Evolutionary conservation across 2,888 invertebrate species (phyloP).

Genomic region (Callyntrura sp.): DNA sequence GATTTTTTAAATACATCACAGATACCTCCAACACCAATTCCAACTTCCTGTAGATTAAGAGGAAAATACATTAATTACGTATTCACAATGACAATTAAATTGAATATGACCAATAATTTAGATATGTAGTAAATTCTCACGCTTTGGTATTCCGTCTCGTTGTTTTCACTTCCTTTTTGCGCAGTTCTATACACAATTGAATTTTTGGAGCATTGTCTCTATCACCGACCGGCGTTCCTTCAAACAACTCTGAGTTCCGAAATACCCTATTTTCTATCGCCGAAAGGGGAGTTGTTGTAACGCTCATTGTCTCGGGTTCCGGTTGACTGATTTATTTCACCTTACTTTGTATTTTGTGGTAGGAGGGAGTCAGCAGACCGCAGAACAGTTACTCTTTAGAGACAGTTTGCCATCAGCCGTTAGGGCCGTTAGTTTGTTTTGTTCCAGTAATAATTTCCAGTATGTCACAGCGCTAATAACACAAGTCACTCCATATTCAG

Average conservation of each 20-base stretch:
- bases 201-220: slow-evolving; percentile 71
- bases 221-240: slow-evolving; percentile 78
- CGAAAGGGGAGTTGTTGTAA: slow-evolving; percentile 1
- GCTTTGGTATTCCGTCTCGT: not conserved
- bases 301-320: not conserved
- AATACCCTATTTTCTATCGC: slow-evolving; percentile 4
- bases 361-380: no score
- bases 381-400: no score
- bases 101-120: not conserved
- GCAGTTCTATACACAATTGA: slow-evolving; percentile 79
- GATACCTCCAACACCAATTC: slow-evolving; percentile 77
- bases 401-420: no score
- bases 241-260: slow-evolving; percentile 33
- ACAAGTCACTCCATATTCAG: no score
- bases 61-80: not conserved
- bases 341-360: not conserved
- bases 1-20: slow-evolving; percentile 77
- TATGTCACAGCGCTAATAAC: no score
- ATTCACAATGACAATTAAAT: not conserved
- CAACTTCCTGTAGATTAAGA: slow-evolving; percentile 1
- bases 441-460: no score
- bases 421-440: no score
- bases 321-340: not conserved
- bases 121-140: slow-evolving; percentile 47
- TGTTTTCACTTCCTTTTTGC: slow-evolving; percentile 61